Conservation (phyloP, 2,797 vertebrate genomes). For the Peromyscus eremicus region DNA sequence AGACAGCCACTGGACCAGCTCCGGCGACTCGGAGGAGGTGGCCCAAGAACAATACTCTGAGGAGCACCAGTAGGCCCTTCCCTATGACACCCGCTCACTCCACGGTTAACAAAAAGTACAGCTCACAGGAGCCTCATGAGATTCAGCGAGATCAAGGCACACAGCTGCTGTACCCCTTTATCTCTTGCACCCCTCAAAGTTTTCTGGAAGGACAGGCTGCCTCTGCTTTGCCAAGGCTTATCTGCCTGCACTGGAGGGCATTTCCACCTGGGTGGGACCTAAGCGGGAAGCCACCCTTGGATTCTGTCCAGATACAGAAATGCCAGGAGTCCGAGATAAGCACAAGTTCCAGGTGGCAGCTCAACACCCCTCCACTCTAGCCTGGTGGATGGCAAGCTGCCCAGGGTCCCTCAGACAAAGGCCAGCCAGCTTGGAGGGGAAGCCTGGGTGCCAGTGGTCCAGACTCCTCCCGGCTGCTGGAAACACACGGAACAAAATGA, state of each 20-base stretch:
- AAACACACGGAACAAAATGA: background rate
- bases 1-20: fast-evolving
- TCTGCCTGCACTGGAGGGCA: background rate
- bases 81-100: background rate
- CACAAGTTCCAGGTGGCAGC: slow-evolving; percentile 38
- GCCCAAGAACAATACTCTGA: background rate
- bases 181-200: background rate
- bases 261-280: background rate
- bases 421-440: background rate
- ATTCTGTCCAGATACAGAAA: slow-evolving; percentile 23
- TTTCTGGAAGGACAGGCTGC: background rate
- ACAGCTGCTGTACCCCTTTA: background rate
- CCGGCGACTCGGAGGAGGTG: background rate
- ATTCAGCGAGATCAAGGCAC: background rate
- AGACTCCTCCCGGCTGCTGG: fast-evolving
- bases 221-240: background rate
- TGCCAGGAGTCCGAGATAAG: slow-evolving; percentile 59
- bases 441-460: fast-evolving
- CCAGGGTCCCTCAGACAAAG: background rate
- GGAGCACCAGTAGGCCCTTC: background rate
- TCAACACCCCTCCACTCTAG: background rate
- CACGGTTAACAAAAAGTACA: background rate
- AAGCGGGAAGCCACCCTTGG: background rate
- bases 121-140: background rate
- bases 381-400: background rate